Evolutionary conservation across 2,797 vertebrate species (phyloP).

Genomic region (Borostomias antarcticus): DNA sequence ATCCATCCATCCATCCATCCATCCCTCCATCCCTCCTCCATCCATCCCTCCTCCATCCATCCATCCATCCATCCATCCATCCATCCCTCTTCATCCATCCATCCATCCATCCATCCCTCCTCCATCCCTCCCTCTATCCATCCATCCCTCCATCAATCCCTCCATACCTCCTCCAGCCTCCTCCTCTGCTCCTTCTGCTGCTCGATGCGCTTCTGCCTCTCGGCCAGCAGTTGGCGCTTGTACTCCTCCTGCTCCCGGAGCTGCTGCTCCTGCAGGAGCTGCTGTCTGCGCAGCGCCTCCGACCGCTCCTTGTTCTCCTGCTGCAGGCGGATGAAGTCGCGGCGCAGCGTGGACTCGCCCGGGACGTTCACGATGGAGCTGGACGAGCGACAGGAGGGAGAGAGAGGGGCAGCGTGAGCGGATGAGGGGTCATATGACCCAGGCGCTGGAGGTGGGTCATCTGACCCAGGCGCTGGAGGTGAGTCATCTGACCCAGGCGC

Average conservation of each 20-base stretch:
- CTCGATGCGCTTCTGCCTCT: conserved; percentile 90
- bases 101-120: background rate
- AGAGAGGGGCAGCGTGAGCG: background rate
- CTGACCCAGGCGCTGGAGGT: too few relatives aligned
- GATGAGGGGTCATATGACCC: background rate
- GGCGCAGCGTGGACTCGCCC: conserved; percentile 87
- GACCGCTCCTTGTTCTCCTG: conserved; percentile 92
- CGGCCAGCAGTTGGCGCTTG: conserved; percentile 87
- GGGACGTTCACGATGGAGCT: conserved; percentile 92
- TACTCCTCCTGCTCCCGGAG: conserved; percentile 89
- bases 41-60: background rate
- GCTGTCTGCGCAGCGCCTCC: conserved; percentile 84
- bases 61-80: background rate
- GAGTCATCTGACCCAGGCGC: too few relatives aligned
- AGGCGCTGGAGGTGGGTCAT: too few relatives aligned
- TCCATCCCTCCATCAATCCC: conserved; percentile 69
- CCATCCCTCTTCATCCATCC: background rate
- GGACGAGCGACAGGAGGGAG: conserved; percentile 18
- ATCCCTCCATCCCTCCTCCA: background rate
- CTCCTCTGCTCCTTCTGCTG: conserved; percentile 91
- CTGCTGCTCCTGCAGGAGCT: conserved; percentile 84
- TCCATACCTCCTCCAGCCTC: conserved; percentile 83
- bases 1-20: background rate
- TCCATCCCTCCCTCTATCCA: too few relatives aligned
- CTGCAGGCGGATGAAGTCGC: conserved; percentile 91